Evolutionary conservation across 2,888 invertebrate genomes (phyloP), one percentile per base, ranked within the genome.

Genomic region (Pristionchus fissidentatus): DNA sequence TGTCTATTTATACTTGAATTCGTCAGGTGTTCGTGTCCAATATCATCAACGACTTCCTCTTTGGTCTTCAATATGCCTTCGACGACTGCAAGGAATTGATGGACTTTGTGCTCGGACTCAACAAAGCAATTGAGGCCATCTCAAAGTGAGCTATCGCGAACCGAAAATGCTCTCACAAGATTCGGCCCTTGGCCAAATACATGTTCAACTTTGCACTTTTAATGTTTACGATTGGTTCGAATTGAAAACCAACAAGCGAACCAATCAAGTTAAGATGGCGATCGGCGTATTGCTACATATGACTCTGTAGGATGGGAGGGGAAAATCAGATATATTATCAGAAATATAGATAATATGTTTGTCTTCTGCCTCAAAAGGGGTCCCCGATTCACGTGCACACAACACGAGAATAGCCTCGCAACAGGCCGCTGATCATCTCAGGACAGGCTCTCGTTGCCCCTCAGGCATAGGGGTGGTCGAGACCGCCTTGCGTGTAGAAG

Each of bases 351-450:
- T 62, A 22, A 66, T n/a, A 15, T 66, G 3, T 35, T 66, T n/a
- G 60, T 66, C 22, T 66, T 38, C 26, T 19, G 29, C 29, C 10
- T 57, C 57, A 26, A n/a, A n/a, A n/a, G n/a, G n/a, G n/a, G n/a
- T 57, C 29, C 10, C 10, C 57, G 26, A 57, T 3, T 57, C 57
- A 57, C 1, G 26, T 57, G 1, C 5, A 3, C 52, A 22, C 32
- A 78, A 78, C 13, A 78, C 57, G 35, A 79, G n/a, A 35, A 55
- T 70, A 19, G 41, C n/a, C n/a, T n/a, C n/a, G n/a, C n/a, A n/a
- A n/a, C n/a, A n/a, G n/a, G n/a, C n/a, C n/a, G n/a, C n/a, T n/a
- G n/a, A n/a, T n/a, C n/a, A n/a, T n/a, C n/a, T n/a, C n/a, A n/a
- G n/a, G n/a, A n/a, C n/a, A n/a, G n/a, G n/a, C n/a, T n/a, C n/a